phyloP scores from a whole-genome alignment of 2,888 invertebrate genomes.

The Pammene aurita region DNA sequence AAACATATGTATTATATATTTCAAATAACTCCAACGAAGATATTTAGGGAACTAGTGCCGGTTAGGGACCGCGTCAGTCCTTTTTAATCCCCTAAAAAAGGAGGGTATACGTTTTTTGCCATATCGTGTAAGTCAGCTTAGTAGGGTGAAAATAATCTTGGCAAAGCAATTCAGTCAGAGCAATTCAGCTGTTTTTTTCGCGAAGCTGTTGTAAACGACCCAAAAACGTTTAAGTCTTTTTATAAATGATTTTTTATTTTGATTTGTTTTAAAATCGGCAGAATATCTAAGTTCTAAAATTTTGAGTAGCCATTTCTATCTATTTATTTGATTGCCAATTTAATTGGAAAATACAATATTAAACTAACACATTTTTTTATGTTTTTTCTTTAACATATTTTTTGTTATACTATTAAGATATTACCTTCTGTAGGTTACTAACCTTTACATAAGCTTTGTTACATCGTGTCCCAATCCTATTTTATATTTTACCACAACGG shows the following conservation, averaged over 20 bases:
- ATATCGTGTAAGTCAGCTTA: conserved; percentile 38
- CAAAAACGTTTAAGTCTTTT: no score
- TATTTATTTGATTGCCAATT: no score
- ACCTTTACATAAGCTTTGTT: neutral
- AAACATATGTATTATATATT: neutral
- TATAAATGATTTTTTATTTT: no score
- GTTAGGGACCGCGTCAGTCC: conserved; percentile 13
- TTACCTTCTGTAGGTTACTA: no score
- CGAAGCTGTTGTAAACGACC: neutral
- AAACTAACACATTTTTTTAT: no score
- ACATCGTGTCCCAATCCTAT: neutral
- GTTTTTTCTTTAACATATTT: no score
- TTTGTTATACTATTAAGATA: no score
- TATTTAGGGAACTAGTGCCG: conserved; percentile 1
- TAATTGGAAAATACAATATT: no score
- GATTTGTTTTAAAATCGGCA: no score
- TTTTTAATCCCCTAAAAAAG: conserved; percentile 20
- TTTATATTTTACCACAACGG: neutral
- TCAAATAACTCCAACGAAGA: neutral
- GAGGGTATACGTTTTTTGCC: conserved; percentile 25
- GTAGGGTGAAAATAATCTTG: conserved; percentile 25
- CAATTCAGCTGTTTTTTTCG: conserved; percentile 17
- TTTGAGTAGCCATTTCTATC: no score
- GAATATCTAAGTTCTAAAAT: no score
- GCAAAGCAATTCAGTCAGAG: conserved; percentile 19